Evolutionary conservation across 1,140 invertebrate species (phyloP).

Genomic region (Drosophila virilis): DNA sequence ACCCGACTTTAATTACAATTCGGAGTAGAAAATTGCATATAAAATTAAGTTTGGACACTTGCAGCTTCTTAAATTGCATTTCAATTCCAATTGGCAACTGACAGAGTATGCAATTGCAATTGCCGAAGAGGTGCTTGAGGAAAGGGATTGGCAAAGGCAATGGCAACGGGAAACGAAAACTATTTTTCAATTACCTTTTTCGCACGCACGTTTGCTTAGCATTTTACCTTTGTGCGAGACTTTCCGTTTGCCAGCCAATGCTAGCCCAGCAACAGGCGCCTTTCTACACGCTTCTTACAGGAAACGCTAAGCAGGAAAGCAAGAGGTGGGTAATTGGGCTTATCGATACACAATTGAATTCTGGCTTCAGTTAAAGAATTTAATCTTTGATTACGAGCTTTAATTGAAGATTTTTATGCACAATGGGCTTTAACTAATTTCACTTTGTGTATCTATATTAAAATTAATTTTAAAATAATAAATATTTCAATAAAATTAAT

Average conservation of each 20-base stretch:
- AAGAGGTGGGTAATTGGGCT: background rate
- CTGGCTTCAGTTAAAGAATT: no score
- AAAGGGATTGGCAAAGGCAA: constrained; percentile 31
- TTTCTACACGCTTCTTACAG: constrained; percentile 16
- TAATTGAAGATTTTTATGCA: no score
- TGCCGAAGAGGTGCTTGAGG: constrained; percentile 11
- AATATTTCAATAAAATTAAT: no score
- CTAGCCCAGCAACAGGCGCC: background rate
- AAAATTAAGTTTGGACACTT: background rate
- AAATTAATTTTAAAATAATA: no score
- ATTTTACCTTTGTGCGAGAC: constrained; percentile 62
- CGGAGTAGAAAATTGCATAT: constrained; percentile 23
- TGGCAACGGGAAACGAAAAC: constrained; percentile 66
- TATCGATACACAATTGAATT: background rate
- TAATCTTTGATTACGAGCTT: no score
- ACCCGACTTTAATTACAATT: constrained; percentile 60
- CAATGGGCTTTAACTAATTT: no score
- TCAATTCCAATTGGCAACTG: constrained; percentile 57
- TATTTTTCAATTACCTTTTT: constrained; percentile 82
- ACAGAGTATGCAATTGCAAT: constrained; percentile 51
- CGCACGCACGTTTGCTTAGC: constrained; percentile 80
- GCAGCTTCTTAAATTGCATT: constrained; percentile 18
- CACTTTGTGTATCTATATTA: no score
- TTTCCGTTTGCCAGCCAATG: constrained; percentile 28
- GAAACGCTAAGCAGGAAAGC: background rate